Conservation (phyloP, 2,113 vertebrate genomes). For the Tychaedon coryphoeus region DNA sequence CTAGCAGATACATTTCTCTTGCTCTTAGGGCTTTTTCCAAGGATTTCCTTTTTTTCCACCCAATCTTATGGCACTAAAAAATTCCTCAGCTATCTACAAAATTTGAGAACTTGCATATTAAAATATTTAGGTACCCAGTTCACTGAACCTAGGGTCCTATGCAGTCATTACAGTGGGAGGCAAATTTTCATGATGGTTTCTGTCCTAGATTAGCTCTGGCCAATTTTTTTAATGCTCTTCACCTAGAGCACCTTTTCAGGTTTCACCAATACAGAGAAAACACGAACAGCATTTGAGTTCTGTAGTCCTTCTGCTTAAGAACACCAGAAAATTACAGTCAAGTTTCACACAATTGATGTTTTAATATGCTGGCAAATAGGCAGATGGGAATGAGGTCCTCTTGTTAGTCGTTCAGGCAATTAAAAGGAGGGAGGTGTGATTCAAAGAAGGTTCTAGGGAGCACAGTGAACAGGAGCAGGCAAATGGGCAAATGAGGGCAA, state of each 20-base stretch:
- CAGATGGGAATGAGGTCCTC: background rate
- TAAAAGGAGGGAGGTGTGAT: rapidly evolving
- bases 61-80: background rate
- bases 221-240: background rate
- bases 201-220: background rate
- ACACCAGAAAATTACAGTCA: background rate
- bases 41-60: rapidly evolving
- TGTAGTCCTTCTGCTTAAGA: background rate
- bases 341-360: background rate
- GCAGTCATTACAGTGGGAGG: background rate
- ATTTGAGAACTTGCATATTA: background rate
- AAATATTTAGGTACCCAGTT: background rate
- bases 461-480: rapidly evolving
- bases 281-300: background rate
- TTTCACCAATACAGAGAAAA: background rate
- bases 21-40: background rate
- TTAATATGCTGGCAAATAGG: background rate
- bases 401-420: background rate
- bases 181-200: background rate
- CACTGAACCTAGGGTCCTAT: background rate
- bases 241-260: background rate
- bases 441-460: background rate
- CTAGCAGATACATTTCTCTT: background rate
- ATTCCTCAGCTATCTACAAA: background rate
- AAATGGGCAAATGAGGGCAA: background rate